phyloP scores from a whole-genome alignment of 2,797 vertebrate genomes.

The Acanthornis magna region DNA sequence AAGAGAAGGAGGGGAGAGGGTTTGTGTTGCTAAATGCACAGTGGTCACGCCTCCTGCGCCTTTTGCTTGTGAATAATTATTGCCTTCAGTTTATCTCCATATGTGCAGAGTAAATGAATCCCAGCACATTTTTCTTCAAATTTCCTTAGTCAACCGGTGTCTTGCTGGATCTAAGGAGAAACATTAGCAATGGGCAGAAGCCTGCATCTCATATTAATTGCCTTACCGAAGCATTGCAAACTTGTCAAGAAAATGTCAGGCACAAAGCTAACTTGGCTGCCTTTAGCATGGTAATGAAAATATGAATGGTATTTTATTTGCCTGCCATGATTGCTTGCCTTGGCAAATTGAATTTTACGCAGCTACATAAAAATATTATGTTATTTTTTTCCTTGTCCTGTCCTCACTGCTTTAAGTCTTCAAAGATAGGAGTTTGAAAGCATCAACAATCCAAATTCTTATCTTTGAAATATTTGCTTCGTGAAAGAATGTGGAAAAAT shows the following conservation, averaged over 20 bases:
- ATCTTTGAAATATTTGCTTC: slow-evolving; percentile 16
- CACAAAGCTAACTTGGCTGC: neutral
- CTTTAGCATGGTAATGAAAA: slow-evolving; percentile 34
- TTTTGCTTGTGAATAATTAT: neutral
- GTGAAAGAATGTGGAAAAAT: slow-evolving; percentile 11
- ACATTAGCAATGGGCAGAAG: slow-evolving; percentile 17
- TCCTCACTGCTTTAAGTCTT: slow-evolving; percentile 1
- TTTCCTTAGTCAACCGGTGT: neutral
- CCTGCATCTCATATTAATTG: slow-evolving; percentile 27
- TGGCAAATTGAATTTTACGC: slow-evolving; percentile 46
- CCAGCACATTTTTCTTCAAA: slow-evolving; percentile 1
- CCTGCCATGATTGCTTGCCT: slow-evolving; percentile 30
- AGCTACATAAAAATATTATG: neutral
- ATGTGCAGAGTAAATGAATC: slow-evolving; percentile 5
- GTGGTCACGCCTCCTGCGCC: neutral
- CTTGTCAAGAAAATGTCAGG: slow-evolving; percentile 59
- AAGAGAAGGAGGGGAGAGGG: neutral
- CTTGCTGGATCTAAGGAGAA: slow-evolving; percentile 33
- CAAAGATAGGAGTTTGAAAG: neutral
- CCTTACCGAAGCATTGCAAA: slow-evolving; percentile 50
- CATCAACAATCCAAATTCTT: slow-evolving; percentile 3
- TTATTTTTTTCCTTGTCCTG: neutral
- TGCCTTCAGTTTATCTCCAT: slow-evolving; percentile 46
- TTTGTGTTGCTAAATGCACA: neutral
- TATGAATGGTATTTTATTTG: slow-evolving; percentile 1